phyloP scores from a whole-genome alignment of 2,113 vertebrate genomes.

The Scytalopus superciliaris region DNA sequence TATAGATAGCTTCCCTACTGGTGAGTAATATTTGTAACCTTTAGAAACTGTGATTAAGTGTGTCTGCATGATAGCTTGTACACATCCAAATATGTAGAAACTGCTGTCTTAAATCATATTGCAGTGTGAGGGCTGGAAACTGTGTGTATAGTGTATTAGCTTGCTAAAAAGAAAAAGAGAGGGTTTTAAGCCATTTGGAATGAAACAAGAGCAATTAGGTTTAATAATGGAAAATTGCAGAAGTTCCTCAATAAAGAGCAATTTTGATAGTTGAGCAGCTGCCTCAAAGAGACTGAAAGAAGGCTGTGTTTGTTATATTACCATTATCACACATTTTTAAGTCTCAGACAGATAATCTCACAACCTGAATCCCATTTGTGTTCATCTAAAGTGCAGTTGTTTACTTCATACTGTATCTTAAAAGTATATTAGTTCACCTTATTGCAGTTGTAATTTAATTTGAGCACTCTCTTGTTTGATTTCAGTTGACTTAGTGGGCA shows the following conservation, averaged over 20 bases:
- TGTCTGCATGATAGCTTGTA: background rate
- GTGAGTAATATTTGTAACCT: background rate
- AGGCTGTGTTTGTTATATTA: background rate
- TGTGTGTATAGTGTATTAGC: background rate
- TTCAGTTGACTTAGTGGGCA: background rate
- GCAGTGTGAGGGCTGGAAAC: background rate
- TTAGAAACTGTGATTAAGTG: background rate
- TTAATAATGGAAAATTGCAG: conserved; percentile 13
- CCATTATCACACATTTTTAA: background rate
- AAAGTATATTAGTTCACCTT: background rate
- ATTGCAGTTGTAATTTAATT: background rate
- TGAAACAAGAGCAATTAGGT: background rate
- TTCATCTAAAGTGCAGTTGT: background rate
- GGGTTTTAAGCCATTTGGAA: background rate
- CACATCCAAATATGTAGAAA: background rate
- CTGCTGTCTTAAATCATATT: background rate
- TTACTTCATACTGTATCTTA: background rate
- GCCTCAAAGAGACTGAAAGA: background rate
- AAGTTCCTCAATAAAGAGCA: background rate
- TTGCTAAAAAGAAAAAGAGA: background rate
- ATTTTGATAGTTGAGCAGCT: background rate
- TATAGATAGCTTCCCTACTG: background rate
- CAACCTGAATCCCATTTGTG: background rate
- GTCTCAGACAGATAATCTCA: background rate
- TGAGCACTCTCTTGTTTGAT: background rate